A percentile compares a stretch with the other conserved stretches of the same genome.
Conservation (phyloP, 2,113 vertebrate species). For the Pyxicephalus adspersus region DNA sequence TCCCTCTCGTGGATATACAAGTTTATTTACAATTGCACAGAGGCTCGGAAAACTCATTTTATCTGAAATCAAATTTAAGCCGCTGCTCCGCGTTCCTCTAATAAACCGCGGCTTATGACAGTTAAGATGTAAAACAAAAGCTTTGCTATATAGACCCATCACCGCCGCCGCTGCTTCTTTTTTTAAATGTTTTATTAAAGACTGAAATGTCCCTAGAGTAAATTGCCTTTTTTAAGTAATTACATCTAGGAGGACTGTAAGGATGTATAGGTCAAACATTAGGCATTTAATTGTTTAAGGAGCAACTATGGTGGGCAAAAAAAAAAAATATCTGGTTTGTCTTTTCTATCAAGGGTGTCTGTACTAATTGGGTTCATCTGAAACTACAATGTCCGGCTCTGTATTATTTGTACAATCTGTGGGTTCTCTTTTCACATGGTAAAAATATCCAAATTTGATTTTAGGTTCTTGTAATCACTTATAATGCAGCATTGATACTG, state of each 20-base stretch:
- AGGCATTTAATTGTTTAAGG: constrained; percentile 6
- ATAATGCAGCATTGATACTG: too few species aligned
- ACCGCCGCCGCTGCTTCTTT: background rate
- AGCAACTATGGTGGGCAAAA: background rate
- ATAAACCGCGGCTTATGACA: constrained; percentile 5
- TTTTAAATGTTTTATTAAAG: background rate
- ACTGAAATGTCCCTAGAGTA: background rate
- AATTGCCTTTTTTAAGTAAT: constrained; percentile 8
- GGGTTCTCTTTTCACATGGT: too few species aligned
- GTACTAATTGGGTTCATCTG: too few species aligned
- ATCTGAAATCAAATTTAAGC: constrained; percentile 15
- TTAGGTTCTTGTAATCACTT: too few species aligned
- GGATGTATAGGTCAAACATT: background rate
- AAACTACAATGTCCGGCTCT: too few species aligned
- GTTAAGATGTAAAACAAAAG: background rate
- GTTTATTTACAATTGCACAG: constrained; percentile 46
- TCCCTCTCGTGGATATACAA: constrained; percentile 20
- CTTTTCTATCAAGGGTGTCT: background rate
- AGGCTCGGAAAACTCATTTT: constrained; percentile 28
- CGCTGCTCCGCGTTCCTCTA: background rate
- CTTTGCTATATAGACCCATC: background rate
- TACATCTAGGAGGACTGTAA: background rate
- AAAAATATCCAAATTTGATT: too few species aligned
- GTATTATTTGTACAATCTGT: too few species aligned
- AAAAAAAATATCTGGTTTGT: background rate